Percentiles rank a stretch among this genome's conserved stretches.
Evolutionary conservation across 2,888 invertebrate species (phyloP).

Genomic region (Andrena praecox): DNA sequence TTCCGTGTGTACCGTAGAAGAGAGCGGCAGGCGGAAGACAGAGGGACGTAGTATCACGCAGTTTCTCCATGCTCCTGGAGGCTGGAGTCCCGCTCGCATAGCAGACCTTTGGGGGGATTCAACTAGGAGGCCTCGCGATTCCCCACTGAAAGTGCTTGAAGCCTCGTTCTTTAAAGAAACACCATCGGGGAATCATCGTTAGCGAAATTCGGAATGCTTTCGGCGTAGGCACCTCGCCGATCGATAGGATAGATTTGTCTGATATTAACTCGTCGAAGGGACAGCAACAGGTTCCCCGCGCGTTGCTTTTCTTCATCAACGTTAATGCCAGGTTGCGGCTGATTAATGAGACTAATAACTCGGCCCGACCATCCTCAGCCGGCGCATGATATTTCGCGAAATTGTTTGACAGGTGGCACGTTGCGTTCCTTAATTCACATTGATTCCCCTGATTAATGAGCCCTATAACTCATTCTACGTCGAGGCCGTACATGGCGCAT

Average conservation of each 20-base stretch:
- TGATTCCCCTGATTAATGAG: conserved; percentile 63
- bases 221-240: neutral
- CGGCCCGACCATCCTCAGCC: conserved; percentile 38
- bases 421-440: conserved; percentile 66
- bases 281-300: conserved; percentile 54
- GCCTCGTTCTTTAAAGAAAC: too few relatives aligned
- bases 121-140: neutral
- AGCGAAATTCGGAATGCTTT: neutral
- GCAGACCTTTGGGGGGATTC: conserved; percentile 1
- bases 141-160: neutral
- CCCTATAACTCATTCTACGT: conserved; percentile 43
- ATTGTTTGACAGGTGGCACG: conserved; percentile 59
- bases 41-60: conserved; percentile 31
- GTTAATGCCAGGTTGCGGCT: conserved; percentile 53
- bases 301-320: conserved; percentile 54
- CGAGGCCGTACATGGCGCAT: neutral
- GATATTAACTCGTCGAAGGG: conserved; percentile 47
- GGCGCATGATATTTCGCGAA: conserved; percentile 52
- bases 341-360: conserved; percentile 68
- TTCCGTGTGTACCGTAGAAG: neutral
- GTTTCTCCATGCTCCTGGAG: conserved; percentile 29
- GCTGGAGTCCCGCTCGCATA: neutral
- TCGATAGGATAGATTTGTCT: neutral
- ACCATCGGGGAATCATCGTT: neutral
- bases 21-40: conserved; percentile 38